Evolutionary conservation across 2,113 vertebrate genomes (phyloP).

Genomic region (Oreamnos americanus): DNA sequence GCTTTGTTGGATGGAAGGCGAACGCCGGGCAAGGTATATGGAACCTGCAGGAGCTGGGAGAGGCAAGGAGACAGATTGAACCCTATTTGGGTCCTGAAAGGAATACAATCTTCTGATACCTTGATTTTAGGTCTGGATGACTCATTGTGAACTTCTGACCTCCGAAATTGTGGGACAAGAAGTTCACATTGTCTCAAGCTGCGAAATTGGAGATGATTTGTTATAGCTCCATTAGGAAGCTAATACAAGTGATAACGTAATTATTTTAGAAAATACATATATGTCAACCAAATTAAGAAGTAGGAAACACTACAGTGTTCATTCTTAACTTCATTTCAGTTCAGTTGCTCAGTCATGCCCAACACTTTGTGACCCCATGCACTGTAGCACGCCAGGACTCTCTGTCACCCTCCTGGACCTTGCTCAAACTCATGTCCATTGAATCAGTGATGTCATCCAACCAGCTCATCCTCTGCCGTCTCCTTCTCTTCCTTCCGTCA

Average conservation of each 20-base stretch:
- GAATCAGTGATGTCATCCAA: neutral
- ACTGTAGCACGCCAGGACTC: rapidly evolving
- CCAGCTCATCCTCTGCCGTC: rapidly evolving
- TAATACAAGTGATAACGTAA: neutral
- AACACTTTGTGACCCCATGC: neutral
- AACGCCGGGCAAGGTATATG: neutral
- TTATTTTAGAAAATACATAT: neutral
- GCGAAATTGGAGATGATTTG: neutral
- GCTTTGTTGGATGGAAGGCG: neutral
- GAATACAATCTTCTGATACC: neutral
- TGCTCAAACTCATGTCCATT: neutral
- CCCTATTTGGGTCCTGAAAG: neutral
- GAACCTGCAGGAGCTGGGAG: neutral
- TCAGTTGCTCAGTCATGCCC: neutral
- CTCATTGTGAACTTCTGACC: neutral
- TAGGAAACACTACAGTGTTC: neutral
- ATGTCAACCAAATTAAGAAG: neutral
- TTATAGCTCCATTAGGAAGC: neutral
- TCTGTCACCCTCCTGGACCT: neutral
- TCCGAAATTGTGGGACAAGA: neutral
- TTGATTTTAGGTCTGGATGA: neutral
- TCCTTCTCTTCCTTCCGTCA: neutral
- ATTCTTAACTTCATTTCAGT: neutral
- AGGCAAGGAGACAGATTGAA: neutral
- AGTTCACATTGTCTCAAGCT: neutral